phyloP scores from a whole-genome alignment of 2,113 vertebrate genomes.

The Balaenoptera acutorostrata region DNA sequence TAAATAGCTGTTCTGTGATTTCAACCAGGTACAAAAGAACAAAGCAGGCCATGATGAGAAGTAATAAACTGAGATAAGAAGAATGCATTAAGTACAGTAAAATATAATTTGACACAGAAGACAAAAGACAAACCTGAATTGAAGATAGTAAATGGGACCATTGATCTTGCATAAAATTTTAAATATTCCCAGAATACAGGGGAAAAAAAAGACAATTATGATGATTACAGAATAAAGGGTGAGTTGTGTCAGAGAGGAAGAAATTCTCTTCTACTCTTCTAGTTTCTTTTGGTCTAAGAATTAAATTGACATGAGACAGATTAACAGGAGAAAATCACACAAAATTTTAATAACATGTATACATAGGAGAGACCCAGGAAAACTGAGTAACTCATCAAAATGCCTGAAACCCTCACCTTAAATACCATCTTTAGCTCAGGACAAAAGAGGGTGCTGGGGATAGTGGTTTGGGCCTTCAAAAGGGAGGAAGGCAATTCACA shows the following conservation, averaged over 20 bases:
- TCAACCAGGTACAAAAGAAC: neutral
- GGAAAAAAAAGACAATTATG: neutral
- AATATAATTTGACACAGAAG: neutral
- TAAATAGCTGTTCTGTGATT: neutral
- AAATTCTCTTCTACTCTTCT: neutral
- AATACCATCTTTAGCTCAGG: neutral
- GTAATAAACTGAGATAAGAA: neutral
- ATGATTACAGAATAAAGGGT: neutral
- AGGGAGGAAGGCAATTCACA: neutral
- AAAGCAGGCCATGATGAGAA: neutral
- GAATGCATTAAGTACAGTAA: neutral
- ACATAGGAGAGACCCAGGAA: neutral
- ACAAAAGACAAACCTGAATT: neutral
- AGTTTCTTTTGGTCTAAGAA: neutral
- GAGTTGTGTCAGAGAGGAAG: neutral
- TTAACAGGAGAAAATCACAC: neutral
- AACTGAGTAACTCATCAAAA: neutral
- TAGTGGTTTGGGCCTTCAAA: neutral
- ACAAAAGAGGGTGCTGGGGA: neutral
- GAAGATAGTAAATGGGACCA: neutral
- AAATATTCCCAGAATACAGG: neutral
- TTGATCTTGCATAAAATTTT: neutral
- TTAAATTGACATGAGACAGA: neutral
- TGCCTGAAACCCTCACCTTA: neutral
- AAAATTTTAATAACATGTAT: neutral